Evolutionary conservation across 2,797 vertebrate species (phyloP).

Genomic region (Poecilia gillii): DNA sequence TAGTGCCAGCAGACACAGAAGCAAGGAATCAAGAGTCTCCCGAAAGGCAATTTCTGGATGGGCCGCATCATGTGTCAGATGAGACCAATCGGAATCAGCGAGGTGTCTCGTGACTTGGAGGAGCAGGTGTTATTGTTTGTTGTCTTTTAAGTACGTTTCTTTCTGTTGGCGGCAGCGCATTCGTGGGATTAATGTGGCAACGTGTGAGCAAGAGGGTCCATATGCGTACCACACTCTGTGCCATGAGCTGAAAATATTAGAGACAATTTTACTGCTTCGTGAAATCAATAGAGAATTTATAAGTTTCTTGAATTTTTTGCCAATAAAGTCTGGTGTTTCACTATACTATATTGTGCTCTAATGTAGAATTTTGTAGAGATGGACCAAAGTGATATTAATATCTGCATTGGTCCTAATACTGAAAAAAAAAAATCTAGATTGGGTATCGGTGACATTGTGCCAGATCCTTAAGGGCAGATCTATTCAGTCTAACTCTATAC

Average conservation of each 20-base stretch:
- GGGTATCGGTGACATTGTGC: too few relatives aligned
- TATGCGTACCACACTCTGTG: slow-evolving; percentile 17
- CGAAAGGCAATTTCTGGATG: slow-evolving; percentile 40
- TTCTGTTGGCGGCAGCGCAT: slow-evolving; percentile 33
- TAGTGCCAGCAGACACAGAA: slow-evolving; percentile 32
- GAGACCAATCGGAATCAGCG: slow-evolving; percentile 37
- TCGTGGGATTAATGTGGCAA: slow-evolving; percentile 36
- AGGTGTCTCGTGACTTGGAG: slow-evolving; percentile 46
- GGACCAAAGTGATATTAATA: too few relatives aligned
- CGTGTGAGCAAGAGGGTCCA: slow-evolving; percentile 28
- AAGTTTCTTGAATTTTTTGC: neutral
- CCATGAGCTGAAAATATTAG: slow-evolving; percentile 20
- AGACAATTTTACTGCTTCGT: neutral
- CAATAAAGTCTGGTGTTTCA: neutral
- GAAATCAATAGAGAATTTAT: slow-evolving; percentile 3
- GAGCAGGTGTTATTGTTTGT: slow-evolving; percentile 67
- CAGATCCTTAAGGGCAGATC: too few relatives aligned
- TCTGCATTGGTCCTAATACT: too few relatives aligned
- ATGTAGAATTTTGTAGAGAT: neutral
- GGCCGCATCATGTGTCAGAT: slow-evolving; percentile 39
- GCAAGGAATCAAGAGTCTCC: slow-evolving; percentile 37
- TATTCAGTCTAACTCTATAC: too few relatives aligned
- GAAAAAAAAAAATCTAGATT: too few relatives aligned
- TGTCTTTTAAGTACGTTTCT: slow-evolving; percentile 33
- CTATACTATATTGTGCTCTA: neutral